Conservation (phyloP, 2,113 vertebrate genomes). For the Morone saxatilis region DNA sequence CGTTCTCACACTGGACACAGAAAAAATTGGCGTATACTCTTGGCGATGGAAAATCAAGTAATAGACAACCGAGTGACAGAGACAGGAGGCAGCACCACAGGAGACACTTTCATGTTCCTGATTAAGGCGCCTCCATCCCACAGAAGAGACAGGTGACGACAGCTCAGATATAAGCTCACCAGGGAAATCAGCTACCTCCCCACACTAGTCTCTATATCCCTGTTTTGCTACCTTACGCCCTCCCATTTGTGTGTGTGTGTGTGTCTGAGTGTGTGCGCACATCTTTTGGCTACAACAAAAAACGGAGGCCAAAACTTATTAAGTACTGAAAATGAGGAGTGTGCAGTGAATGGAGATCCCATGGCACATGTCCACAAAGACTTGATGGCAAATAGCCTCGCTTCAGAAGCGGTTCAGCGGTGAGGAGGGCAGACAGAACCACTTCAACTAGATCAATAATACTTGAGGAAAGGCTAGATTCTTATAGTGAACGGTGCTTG, state of each 20-base stretch:
- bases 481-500: slow-evolving; percentile 57
- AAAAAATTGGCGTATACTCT: slow-evolving; percentile 24
- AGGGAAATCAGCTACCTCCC: slow-evolving; percentile 79
- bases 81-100: slow-evolving; percentile 69
- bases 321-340: slow-evolving; percentile 77
- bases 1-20: slow-evolving; percentile 26
- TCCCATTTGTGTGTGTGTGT: slow-evolving; percentile 33
- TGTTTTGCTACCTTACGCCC: slow-evolving; percentile 59
- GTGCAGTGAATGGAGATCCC: slow-evolving; percentile 76
- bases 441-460: slow-evolving; percentile 75
- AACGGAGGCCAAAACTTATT: slow-evolving; percentile 76
- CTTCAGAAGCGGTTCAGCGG: slow-evolving; percentile 60
- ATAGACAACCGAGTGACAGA: slow-evolving; percentile 63
- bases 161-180: slow-evolving; percentile 74
- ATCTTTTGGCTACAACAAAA: slow-evolving; percentile 53
- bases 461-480: slow-evolving; percentile 68
- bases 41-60: slow-evolving; percentile 58
- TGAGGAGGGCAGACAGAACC: slow-evolving; percentile 67
- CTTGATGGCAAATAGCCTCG: slow-evolving; percentile 75
- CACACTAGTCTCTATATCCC: slow-evolving; percentile 61
- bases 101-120: slow-evolving; percentile 79
- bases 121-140: slow-evolving; percentile 71
- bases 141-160: slow-evolving; percentile 72
- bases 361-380: slow-evolving; percentile 75
- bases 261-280: background rate